phyloP scores from a whole-genome alignment of 2,113 vertebrate genomes.

The Speoplatyrhinus poulsoni region DNA sequence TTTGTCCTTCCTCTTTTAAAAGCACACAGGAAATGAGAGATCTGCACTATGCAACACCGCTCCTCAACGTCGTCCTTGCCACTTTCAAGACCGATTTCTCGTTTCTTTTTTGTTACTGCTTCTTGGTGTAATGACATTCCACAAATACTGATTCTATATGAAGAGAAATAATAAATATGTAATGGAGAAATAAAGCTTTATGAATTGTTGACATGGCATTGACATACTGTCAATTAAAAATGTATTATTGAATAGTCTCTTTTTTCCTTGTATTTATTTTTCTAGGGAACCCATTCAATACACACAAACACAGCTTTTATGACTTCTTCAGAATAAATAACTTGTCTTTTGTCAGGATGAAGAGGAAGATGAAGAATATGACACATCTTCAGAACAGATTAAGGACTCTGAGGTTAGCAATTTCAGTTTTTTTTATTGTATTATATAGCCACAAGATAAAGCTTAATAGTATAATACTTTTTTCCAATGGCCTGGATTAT shows the following conservation, averaged over 20 bases:
- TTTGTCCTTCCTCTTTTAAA: conserved; percentile 71
- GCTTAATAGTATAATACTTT: too few species aligned
- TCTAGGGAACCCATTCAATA: not conserved
- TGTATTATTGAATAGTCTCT: too few species aligned
- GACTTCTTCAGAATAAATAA: not conserved
- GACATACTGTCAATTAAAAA: too few species aligned
- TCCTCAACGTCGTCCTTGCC: conserved; percentile 16
- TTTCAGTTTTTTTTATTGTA: not conserved
- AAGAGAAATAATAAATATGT: too few species aligned
- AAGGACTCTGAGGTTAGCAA: conserved; percentile 73
- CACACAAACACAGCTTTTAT: not conserved
- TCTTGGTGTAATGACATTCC: not conserved
- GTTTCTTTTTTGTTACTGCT: not conserved
- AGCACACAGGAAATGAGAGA: conserved; percentile 66
- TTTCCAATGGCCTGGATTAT: too few species aligned
- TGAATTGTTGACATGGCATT: too few species aligned
- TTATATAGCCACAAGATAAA: not conserved
- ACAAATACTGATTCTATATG: too few species aligned
- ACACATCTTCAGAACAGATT: conserved; percentile 46
- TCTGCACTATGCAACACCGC: conserved; percentile 55
- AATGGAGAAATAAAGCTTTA: too few species aligned
- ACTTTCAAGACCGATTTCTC: conserved; percentile 2
- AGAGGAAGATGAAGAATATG: conserved; percentile 59
- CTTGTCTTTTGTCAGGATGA: conserved; percentile 63
- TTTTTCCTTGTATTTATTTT: too few species aligned